Conservation (phyloP, 1,140 invertebrate genomes). For the Brachionus sp. region DNA sequence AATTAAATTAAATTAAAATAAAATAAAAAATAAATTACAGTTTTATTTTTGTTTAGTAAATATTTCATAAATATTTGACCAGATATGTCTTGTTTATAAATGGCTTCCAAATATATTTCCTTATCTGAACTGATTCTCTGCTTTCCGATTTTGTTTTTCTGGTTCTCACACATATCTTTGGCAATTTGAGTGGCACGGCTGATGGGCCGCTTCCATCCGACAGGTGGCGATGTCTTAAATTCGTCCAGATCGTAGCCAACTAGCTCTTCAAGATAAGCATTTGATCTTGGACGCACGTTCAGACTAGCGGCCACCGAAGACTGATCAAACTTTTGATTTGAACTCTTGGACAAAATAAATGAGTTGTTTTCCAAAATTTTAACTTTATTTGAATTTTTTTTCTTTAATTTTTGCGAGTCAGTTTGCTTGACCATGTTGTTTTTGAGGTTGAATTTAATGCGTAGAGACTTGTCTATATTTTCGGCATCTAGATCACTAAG, state of each 20-base stretch:
- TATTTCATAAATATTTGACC: slow-evolving; percentile 41
- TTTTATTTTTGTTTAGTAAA: slow-evolving; percentile 37
- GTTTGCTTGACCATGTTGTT: background rate
- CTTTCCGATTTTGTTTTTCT: background rate
- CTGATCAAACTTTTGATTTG: background rate
- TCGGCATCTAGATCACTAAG: slow-evolving; percentile 26
- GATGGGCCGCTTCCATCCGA: slow-evolving; percentile 34
- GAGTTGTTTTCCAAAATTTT: slow-evolving; percentile 23
- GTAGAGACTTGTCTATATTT: slow-evolving; percentile 30
- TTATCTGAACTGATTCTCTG: background rate
- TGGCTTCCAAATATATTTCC: slow-evolving; percentile 34
- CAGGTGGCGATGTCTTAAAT: slow-evolving; percentile 19
- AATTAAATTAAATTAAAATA: background rate
- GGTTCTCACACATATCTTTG: background rate
- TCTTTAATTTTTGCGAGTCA: background rate
- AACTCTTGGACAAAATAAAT: slow-evolving; percentile 2
- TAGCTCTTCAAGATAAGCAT: background rate
- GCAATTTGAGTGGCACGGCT: slow-evolving; percentile 10
- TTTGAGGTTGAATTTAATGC: background rate
- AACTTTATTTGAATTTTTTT: background rate
- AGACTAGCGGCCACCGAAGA: background rate
- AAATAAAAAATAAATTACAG: background rate
- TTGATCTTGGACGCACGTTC: background rate
- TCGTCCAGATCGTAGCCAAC: slow-evolving; percentile 30
- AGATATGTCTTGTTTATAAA: slow-evolving; percentile 34